Evolutionary conservation across 37 sponge, comb jelly and placozoan genomes (phyloP).

Genomic region (Chondrilla cf. caribensis): DNA sequence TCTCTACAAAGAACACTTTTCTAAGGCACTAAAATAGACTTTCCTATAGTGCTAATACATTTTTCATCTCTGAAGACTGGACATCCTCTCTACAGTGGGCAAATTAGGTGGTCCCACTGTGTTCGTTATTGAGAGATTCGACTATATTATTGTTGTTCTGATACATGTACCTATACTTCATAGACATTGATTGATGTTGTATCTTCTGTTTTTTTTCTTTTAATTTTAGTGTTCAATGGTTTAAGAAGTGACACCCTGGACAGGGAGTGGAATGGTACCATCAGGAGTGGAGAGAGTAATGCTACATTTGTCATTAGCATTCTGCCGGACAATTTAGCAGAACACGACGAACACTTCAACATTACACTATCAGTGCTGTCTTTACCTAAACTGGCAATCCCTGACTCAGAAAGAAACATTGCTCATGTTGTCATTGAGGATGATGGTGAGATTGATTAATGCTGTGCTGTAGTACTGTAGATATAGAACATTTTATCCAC

Average conservation of each 20-base stretch:
- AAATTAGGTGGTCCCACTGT: too few species aligned
- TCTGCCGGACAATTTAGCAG: neutral
- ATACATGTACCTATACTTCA: too few species aligned
- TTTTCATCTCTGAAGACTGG: too few species aligned
- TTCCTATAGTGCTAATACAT: too few species aligned
- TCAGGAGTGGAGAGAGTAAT: neutral
- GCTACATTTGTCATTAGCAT: neutral
- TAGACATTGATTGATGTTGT: too few species aligned
- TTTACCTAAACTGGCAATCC: neutral
- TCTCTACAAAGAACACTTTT: too few species aligned
- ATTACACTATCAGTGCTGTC: neutral
- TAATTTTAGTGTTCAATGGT: neutral
- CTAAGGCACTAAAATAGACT: too few species aligned
- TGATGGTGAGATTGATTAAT: neutral
- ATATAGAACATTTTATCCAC: too few species aligned
- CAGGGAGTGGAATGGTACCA: neutral
- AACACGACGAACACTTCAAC: neutral
- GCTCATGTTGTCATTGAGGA: neutral
- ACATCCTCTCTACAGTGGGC: too few species aligned
- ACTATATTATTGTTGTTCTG: too few species aligned
- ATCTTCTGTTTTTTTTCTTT: neutral
- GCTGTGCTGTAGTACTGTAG: neutral
- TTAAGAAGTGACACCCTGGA: neutral
- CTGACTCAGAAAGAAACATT: neutral
- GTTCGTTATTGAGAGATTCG: too few species aligned